These are phyloP conservation scores for Kuschelorhynchus macadamiae DNA, from an alignment of 2,888 invertebrate genomes.

Conservation along the genomic window DNA sequence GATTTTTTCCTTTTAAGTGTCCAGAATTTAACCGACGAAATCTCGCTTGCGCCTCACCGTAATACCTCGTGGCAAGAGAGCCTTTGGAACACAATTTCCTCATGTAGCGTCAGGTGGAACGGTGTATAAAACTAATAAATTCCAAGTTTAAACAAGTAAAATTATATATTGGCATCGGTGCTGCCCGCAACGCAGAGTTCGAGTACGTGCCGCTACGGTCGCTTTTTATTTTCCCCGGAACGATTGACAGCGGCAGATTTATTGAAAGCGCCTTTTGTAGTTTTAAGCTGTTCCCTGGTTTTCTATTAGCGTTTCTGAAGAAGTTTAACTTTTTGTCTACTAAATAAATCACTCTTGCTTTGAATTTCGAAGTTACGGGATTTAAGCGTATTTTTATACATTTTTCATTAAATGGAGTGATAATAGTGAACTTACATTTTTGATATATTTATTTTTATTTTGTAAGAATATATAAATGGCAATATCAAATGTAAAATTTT, in stretches of 20 bases:
- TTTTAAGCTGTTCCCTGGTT: slow-evolving; percentile 48
- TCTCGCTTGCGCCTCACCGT: no score
- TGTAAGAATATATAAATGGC: no score
- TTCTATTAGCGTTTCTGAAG: slow-evolving; percentile 47
- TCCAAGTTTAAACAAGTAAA: slow-evolving; percentile 48
- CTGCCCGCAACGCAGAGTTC: slow-evolving; percentile 42
- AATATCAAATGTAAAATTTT: no score
- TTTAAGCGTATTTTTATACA: not conserved
- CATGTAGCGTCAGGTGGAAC: slow-evolving; percentile 32
- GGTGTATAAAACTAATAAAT: slow-evolving; percentile 47
- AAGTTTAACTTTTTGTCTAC: slow-evolving; percentile 39
- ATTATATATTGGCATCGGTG: slow-evolving; percentile 45
- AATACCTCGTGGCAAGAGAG: no score
- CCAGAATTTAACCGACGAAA: no score
- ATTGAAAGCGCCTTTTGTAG: slow-evolving; percentile 48
- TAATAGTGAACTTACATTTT: no score
- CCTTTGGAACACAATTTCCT: no score
- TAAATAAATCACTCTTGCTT: slow-evolving; percentile 35
- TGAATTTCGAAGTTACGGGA: slow-evolving; percentile 22
- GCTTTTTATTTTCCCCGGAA: slow-evolving; percentile 38
- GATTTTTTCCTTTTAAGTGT: no score
- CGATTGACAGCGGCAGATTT: slow-evolving; percentile 48
- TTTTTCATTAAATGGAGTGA: no score
- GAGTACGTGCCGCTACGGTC: slow-evolving; percentile 39
- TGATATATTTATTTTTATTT: no score